Base-by-base conservation (phyloP, 2,888 invertebrate genomes). In the Caenorhabditis sulstoni region DNA sequence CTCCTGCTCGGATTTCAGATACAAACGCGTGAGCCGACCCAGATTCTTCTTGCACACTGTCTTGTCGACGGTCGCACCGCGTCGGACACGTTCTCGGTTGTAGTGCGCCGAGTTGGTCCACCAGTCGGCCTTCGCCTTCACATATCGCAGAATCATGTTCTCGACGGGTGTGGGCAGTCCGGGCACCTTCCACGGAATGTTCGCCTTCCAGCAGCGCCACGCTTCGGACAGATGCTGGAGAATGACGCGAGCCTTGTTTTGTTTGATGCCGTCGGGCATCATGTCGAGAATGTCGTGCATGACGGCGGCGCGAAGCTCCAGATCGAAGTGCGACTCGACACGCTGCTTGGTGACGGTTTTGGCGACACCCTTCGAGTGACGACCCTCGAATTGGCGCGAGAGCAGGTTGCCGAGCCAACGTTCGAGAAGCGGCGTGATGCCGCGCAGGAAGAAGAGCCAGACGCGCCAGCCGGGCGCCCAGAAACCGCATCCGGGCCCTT, bases 191-290 rank as follows among this genome's bases (percentile, higher is more conserved):
- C 99, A 99, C 0, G 99, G 99, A 89, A 99, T 99, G 91, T 99
- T 97, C 0, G 99, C 99, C 91, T 99, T 99, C 99, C 99, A 99
- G 91, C 98, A 99, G 74, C 99, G 92, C 99, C 99, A 99, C 0
- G 99, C 99, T 91, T 99, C 99, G 37, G 96, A 97, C 79, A 99
- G 92, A 93, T 99, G 99, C 91, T 99, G 99, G 87, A 99, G 93
- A 87, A 99, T 99, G 3, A 98, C 98, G 85, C 98, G 93, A 0
- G 99, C 99, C 91, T 99, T 99, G 92, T 99, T 99, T 92, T 99
- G 99, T 90, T 99, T 99, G 91, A 99, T 99, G 83, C 99, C 99
- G 91, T 99, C 99, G 0, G 99, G 99, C 99, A 99, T 99, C 99
- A 99, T 99, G 90, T 99, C 99, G n/a, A 99, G 94, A 84, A 99